Percentiles rank a stretch among this genome's conserved stretches.
phyloP scores from a whole-genome alignment of 2,797 vertebrate species.

The Gymnoscopelus microlampas region DNA sequence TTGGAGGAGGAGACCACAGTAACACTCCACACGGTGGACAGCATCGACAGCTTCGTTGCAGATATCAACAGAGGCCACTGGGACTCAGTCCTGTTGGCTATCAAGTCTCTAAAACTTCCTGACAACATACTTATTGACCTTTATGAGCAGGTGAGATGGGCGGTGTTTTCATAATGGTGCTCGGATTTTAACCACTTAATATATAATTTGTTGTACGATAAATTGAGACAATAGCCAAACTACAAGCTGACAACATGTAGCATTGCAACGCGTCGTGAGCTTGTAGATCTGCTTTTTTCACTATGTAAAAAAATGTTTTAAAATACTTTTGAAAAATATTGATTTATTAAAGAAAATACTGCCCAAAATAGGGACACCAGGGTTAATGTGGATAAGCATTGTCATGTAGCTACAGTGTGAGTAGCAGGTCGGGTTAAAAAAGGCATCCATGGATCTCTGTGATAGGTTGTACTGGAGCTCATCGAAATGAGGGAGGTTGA shows the following conservation, averaged over 20 bases:
- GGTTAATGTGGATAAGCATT: no score
- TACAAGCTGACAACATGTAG: no score
- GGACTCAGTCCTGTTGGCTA: slow-evolving; percentile 96
- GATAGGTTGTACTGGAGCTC: slow-evolving; percentile 94
- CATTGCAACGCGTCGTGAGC: no score
- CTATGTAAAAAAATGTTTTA: no score
- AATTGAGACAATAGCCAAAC: no score
- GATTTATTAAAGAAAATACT: no score
- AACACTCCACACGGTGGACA: slow-evolving; percentile 96
- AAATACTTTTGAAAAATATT: no score
- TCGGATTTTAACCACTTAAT: not conserved
- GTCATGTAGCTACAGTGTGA: no score
- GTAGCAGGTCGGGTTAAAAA: not conserved
- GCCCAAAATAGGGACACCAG: no score
- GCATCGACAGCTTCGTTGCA: slow-evolving; percentile 96
- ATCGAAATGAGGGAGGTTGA: slow-evolving; percentile 95
- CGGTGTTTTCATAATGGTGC: not conserved
- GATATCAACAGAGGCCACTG: slow-evolving; percentile 96
- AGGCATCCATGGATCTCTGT: not conserved
- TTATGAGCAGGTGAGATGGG: slow-evolving; percentile 90
- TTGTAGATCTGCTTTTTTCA: no score
- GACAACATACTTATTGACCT: slow-evolving; percentile 97
- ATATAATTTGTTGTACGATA: not conserved
- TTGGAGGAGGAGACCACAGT: slow-evolving; percentile 96
- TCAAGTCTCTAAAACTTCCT: slow-evolving; percentile 94